Evolutionary conservation across 2,797 vertebrate genomes (phyloP).

Genomic region (Orientallactaga sibirica): DNA sequence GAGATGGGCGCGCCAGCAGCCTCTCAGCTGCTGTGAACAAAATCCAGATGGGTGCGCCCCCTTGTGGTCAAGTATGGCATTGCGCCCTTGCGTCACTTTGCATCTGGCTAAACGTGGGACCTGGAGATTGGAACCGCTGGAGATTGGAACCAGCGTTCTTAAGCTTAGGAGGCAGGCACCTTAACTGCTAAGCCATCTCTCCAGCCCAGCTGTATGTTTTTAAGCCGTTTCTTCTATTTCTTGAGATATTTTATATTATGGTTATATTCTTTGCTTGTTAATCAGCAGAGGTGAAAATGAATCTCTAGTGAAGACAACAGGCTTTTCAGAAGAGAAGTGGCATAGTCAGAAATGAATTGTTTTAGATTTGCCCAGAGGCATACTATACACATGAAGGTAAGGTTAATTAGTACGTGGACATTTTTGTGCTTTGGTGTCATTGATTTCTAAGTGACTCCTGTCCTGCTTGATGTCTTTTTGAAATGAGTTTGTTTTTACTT

Average conservation of each 20-base stretch:
- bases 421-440: neutral
- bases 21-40: no score
- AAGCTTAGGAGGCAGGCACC: no score
- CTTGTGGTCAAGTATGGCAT: no score
- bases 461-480: neutral
- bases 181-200: no score
- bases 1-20: no score
- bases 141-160: no score
- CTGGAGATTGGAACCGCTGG: no score
- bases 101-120: no score
- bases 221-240: slow-evolving; percentile 49
- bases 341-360: neutral
- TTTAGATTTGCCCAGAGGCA: slow-evolving; percentile 1
- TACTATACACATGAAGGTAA: neutral
- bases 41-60: no score
- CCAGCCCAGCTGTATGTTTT: neutral
- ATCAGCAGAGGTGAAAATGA: slow-evolving; percentile 37
- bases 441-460: slow-evolving; percentile 34
- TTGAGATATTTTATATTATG: slow-evolving; percentile 47
- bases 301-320: slow-evolving; percentile 36
- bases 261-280: slow-evolving; percentile 35
- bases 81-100: no score
- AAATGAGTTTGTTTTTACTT: neutral
- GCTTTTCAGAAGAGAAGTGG: slow-evolving; percentile 15
- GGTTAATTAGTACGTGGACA: slow-evolving; percentile 6